Evolutionary conservation across 2,888 invertebrate genomes (phyloP), one percentile per base, ranked within the genome.

Genomic region (Dryobota labecula): DNA sequence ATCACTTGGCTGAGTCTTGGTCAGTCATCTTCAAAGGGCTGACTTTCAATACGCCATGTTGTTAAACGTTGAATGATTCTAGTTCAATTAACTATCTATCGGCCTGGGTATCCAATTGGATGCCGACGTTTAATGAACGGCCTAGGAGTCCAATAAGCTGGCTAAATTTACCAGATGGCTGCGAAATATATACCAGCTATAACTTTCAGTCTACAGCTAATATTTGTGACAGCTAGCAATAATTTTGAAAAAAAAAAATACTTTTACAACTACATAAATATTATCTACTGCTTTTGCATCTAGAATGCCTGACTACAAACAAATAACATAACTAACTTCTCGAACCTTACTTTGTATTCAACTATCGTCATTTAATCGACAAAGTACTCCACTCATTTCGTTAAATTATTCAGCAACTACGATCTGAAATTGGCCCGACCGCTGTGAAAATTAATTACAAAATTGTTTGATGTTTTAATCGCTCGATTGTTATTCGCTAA

Each of bases 381-480:
- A 60, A 71, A 73, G 7, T 24, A 53, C 27, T 6, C 11, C 36
- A 27, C 4, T 24, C 2, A 54, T 66, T 73, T 36, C 18, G 8
- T 57, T 38, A 27, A 57, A 57, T 62, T 51, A 62, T 75, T 41
- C 33, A 57, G 2, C 15, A 58, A 51, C 13, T 15, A 30, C 43
- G 9, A 58, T 72, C 6, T 47, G 38, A 1, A 27, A 63, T n/a
- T 58, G 57, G n/a, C 24, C 43, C 45, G 64, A 45, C 11, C 41
- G 47, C 38, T 62, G 36, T 62, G 66, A 30, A 53, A 73, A 73
- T 78, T 66, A 58, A 58, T 53, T 72, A 70, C 58, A 47, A 78
- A 62, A 66, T 27, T 30, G 47, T 72, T 65, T 72, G 36, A 66
- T 66, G 36, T 47, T 72, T 62, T 58, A 78, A 72, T 36, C 8